Evolutionary conservation across 2,797 vertebrate genomes (phyloP), one percentile per base, ranked within the genome.

Genomic region (Orientallactaga sibirica): DNA sequence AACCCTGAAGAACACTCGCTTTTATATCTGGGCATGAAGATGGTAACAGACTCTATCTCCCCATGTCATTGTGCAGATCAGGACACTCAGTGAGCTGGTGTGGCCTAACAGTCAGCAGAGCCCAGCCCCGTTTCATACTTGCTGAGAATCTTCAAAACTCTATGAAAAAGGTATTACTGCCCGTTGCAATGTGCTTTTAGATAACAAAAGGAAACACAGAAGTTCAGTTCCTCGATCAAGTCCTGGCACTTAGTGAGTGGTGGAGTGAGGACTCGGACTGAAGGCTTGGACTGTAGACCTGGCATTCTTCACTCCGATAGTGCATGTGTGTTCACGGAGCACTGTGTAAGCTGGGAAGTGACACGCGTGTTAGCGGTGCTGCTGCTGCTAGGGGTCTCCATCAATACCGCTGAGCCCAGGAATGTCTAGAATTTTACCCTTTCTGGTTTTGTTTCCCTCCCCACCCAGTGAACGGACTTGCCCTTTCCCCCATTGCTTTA

Each of bases 141-240:
- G 55, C 66, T 71, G 24, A 88, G 43, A 79, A 79, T 61, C 55
- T 52, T 70, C 82, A 61, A 29, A 88, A 43, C 27, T 62, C 78
- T n/a, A 55, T 61, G 9, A 43, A 19, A 37, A 61, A 25, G 27
- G 37, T 61, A 55, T 83, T 82, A 77, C 6, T 86, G 16, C n/a
- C 27, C 84, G 16, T 62, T 95, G 62, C 55, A n/a, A 12, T 66
- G 66, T 82, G 25, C 86, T 92, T 94, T 77, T 24, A 91, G 41
- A 52, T 90, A 66, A 85, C 61, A 18, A 81, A 81, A 86, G 18
- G 16, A 90, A 92, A 68, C 14, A 74, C 33, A 71, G 81, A 88
- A 85, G 68, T 64, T 71, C 14, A 81, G 7, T 48, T 41, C 68
- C 7, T 70, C 61, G 25, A 5, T 14, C 41, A 86, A 86, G 62